Evolutionary conservation across 2,113 vertebrate genomes (phyloP).

Genomic region (Loxodonta africana): DNA sequence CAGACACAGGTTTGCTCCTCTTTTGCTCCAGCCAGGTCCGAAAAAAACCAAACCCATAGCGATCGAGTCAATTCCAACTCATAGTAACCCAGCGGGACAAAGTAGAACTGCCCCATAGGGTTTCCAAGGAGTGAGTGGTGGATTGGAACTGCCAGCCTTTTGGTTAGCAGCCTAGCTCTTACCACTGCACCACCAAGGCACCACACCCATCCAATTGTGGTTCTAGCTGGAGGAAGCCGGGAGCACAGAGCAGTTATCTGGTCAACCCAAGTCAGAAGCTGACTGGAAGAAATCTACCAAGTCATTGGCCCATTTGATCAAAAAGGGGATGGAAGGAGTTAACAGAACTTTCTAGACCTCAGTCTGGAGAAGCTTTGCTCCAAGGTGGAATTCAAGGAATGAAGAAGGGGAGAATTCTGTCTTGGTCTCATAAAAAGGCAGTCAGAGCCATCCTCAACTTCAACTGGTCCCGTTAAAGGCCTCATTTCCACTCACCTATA

Average conservation of each 20-base stretch:
- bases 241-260: neutral
- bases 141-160: too few relatives aligned
- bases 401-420: neutral
- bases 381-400: neutral
- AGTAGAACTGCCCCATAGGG: too few relatives aligned
- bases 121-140: too few relatives aligned
- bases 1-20: accelerated
- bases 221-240: neutral
- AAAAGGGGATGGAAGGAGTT: neutral
- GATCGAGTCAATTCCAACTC: too few relatives aligned
- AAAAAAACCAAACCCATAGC: too few relatives aligned
- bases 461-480: slow-evolving; percentile 43
- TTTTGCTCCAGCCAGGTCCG: neutral
- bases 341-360: neutral
- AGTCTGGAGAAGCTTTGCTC: neutral
- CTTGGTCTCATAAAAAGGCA: neutral
- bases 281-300: accelerated
- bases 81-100: too few relatives aligned
- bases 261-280: neutral
- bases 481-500: slow-evolving; percentile 75
- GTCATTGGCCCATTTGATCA: neutral
- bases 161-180: too few relatives aligned
- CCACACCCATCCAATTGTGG: neutral
- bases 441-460: neutral
- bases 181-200: too few relatives aligned